Evolutionary conservation across 2,888 invertebrate species (phyloP).

Genomic region (Tenthredo livida): DNA sequence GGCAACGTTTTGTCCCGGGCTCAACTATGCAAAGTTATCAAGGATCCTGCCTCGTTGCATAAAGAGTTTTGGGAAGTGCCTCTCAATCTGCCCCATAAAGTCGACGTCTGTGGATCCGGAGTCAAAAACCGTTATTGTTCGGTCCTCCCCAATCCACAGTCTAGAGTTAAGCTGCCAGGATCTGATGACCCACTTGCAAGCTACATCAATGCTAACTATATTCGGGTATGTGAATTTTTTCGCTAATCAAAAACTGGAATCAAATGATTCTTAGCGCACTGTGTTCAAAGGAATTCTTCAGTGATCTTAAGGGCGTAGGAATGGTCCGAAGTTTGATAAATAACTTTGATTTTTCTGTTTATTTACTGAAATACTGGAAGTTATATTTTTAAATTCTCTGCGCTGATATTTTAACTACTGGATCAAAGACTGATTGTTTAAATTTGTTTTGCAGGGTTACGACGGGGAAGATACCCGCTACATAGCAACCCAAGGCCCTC

Average conservation of each 20-base stretch:
- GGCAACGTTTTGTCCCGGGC: constrained; percentile 80
- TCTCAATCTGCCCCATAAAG: constrained; percentile 93
- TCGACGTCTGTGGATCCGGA: constrained; percentile 93
- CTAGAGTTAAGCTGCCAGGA: constrained; percentile 86
- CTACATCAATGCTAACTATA: constrained; percentile 97
- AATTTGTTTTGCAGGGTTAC: constrained; percentile 85
- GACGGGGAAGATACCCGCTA: constrained; percentile 92
- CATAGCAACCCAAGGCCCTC: constrained; percentile 96
- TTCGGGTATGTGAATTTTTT: constrained; percentile 82
- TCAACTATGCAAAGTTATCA: constrained; percentile 79
- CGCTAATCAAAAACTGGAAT: neutral
- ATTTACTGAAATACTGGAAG: constrained; percentile 6
- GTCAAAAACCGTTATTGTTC: constrained; percentile 94
- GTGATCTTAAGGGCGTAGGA: neutral
- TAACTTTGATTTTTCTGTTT: neutral
- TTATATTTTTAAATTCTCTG: constrained; percentile 37
- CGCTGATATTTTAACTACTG: neutral
- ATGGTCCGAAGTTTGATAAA: neutral
- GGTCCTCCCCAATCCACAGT: constrained; percentile 93
- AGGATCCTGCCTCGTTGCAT: constrained; percentile 82
- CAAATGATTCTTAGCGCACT: neutral
- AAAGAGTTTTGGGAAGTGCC: constrained; percentile 98
- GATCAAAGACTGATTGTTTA: constrained; percentile 27
- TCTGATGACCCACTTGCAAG: constrained; percentile 82
- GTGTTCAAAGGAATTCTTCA: neutral